phyloP scores from a whole-genome alignment of 2,888 invertebrate genomes.

The Tolmerus cingulatus region DNA sequence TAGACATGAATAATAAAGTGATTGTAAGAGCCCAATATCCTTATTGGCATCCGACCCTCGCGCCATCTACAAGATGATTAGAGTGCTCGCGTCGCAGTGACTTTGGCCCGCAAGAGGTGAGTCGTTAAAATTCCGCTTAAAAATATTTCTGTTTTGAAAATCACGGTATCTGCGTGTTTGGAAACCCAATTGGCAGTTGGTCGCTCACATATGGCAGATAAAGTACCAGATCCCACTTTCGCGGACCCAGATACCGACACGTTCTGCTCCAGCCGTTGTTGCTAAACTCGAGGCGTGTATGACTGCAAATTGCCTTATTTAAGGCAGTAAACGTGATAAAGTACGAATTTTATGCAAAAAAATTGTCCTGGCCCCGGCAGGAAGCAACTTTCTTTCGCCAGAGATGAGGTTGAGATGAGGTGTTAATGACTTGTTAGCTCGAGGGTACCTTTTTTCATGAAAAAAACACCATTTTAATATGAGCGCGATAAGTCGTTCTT shows the following conservation, averaged over 20 bases:
- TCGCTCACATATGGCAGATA: background rate
- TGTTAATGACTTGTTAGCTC: slow-evolving; percentile 46
- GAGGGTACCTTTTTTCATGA: slow-evolving; percentile 12
- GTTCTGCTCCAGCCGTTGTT: slow-evolving; percentile 12
- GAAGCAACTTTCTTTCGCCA: slow-evolving; percentile 23
- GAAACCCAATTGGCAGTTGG: background rate
- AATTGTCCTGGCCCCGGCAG: slow-evolving; percentile 35
- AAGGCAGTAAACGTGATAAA: slow-evolving; percentile 48
- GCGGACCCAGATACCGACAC: slow-evolving; percentile 19
- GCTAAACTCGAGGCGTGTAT: slow-evolving; percentile 23
- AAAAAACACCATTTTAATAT: slow-evolving; percentile 27
- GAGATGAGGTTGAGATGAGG: slow-evolving; percentile 45
- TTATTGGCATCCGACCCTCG: slow-evolving; percentile 41
- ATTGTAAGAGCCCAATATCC: slow-evolving; percentile 48
- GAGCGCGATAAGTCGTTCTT: slow-evolving; percentile 23
- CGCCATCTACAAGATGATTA: slow-evolving; percentile 8
- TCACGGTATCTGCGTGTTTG: slow-evolving; percentile 36
- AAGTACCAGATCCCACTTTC: background rate
- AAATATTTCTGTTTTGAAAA: slow-evolving; percentile 34
- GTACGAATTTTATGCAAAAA: slow-evolving; percentile 44
- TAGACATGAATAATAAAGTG: slow-evolving; percentile 50
- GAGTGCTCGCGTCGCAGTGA: background rate
- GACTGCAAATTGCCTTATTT: slow-evolving; percentile 49
- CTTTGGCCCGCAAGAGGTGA: background rate
- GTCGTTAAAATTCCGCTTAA: slow-evolving; percentile 19